Conservation (phyloP, 92 coral and sea anemone species). For the Epizoanthus rinbou region DNA sequence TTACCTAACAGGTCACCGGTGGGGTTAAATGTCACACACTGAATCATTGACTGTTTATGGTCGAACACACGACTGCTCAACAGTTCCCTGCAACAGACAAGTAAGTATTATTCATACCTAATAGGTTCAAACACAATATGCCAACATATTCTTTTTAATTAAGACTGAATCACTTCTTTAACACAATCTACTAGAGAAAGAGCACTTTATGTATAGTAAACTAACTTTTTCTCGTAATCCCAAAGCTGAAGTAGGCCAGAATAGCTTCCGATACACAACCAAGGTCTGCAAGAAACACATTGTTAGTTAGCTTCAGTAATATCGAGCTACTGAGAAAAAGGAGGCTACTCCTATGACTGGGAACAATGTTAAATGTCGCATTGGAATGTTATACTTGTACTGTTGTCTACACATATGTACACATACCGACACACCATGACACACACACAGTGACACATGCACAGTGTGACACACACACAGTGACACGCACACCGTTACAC, state of each 20-base stretch:
- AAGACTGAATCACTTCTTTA: too few relatives aligned
- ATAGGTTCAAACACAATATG: neutral
- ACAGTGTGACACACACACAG: too few relatives aligned
- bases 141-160: too few relatives aligned
- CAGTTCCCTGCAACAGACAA: constrained; percentile 62
- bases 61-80: constrained; percentile 82
- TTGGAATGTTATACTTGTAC: too few relatives aligned
- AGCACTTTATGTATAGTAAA: neutral
- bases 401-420: too few relatives aligned
- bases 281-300: constrained; percentile 61
- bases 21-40: constrained; percentile 77
- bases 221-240: constrained; percentile 92
- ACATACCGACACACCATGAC: too few relatives aligned
- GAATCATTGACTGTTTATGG: constrained; percentile 72
- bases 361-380: too few relatives aligned
- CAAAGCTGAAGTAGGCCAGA: constrained; percentile 88
- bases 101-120: neutral
- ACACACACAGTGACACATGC: too few relatives aligned
- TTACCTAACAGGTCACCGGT: constrained; percentile 88
- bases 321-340: too few relatives aligned
- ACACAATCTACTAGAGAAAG: neutral
- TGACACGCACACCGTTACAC: too few relatives aligned
- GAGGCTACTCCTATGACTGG: too few relatives aligned
- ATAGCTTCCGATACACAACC: constrained; percentile 89
- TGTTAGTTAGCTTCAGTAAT: too few relatives aligned